These are phyloP conservation scores for Huso huso DNA, from an alignment of 2,797 vertebrate species.

Conservation along the genomic window DNA sequence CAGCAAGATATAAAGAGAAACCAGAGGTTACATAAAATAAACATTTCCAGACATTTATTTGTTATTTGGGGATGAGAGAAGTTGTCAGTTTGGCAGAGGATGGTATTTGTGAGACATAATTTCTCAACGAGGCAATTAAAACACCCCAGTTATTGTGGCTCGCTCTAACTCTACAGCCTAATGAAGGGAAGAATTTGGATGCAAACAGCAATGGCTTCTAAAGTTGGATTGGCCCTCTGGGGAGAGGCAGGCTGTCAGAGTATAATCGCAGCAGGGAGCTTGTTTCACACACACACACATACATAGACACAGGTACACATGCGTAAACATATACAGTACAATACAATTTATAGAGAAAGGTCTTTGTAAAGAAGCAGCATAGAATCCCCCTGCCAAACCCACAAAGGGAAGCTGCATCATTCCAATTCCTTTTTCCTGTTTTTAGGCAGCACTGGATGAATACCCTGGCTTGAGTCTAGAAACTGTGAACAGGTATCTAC, in stretches of 20 bases:
- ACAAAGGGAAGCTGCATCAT: no score
- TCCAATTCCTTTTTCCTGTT: no score
- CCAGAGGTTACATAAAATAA: no score
- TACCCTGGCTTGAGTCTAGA: no score
- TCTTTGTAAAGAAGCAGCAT: not conserved
- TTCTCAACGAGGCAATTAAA: conserved; percentile 40
- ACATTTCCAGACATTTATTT: not conserved
- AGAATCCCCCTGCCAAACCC: not conserved
- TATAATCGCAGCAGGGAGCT: conserved; percentile 25
- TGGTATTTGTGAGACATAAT: conserved; percentile 2
- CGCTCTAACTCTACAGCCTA: conserved; percentile 50
- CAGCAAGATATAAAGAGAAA: no score
- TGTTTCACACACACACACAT: not conserved
- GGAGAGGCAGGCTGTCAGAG: conserved; percentile 41
- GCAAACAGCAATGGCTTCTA: conserved; percentile 46
- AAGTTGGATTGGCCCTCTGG: conserved; percentile 45
- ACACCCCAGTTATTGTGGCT: conserved; percentile 43
- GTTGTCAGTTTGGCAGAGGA: not conserved
- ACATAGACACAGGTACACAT: not conserved
- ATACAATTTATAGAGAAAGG: not conserved
- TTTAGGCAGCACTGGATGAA: no score
- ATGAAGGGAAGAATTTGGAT: conserved; percentile 63
- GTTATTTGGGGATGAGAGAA: not conserved
- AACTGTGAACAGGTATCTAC: no score
- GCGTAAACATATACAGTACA: not conserved